A percentile compares a stretch with the other conserved stretches of the same genome.
Conservation (phyloP, 2,888 invertebrate genomes). For the Cryptophagus acutangulus region DNA sequence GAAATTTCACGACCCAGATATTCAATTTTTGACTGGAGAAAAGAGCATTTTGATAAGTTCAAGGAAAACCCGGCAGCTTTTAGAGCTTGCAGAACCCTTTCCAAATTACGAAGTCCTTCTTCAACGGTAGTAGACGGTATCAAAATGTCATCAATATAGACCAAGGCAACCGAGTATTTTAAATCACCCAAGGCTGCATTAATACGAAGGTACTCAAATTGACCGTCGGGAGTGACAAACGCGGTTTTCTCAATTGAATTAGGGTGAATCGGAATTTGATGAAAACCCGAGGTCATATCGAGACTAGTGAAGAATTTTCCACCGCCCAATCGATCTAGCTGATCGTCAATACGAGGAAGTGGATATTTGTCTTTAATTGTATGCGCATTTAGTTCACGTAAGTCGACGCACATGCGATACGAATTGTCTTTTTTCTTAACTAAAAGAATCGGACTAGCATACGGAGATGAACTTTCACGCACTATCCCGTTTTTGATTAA, state of each 20-base stretch:
- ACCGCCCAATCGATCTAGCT: conserved; percentile 27
- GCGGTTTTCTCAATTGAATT: conserved; percentile 33
- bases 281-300: conserved; percentile 33
- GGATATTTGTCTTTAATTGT: conserved; percentile 36
- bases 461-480: conserved; percentile 1
- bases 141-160: conserved; percentile 18
- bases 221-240: conserved; percentile 34
- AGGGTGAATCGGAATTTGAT: conserved; percentile 32
- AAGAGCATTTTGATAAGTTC: conserved; percentile 17
- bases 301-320: conserved; percentile 31
- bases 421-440: conserved; percentile 26
- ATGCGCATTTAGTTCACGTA: conserved; percentile 31
- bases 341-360: conserved; percentile 36
- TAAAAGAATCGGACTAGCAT: conserved; percentile 15
- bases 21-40: conserved; percentile 11
- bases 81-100: conserved; percentile 13
- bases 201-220: conserved; percentile 35
- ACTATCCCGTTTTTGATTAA: conserved; percentile 1
- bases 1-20: conserved; percentile 18
- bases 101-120: conserved; percentile 11
- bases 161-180: conserved; percentile 5
- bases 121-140: conserved; percentile 12
- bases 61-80: conserved; percentile 14
- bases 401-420: conserved; percentile 30
- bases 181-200: conserved; percentile 7